These are phyloP conservation scores for Phoxinus dragarum DNA, from an alignment of 2,797 vertebrate species.

Conservation along the genomic window DNA sequence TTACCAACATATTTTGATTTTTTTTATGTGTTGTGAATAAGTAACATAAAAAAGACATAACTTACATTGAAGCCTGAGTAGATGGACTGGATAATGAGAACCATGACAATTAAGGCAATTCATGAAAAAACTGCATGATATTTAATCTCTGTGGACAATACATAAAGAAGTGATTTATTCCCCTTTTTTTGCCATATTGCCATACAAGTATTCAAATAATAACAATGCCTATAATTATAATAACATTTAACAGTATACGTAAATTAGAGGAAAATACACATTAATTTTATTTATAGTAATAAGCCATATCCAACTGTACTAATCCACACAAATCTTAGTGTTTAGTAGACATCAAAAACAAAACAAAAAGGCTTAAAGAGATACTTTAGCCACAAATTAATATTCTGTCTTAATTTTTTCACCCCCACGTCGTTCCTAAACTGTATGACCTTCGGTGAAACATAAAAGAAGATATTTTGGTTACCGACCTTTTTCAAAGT, in stretches of 20 bases:
- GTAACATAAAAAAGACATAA: not conserved
- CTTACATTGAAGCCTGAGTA: not conserved
- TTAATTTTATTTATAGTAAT: not conserved
- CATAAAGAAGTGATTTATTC: not conserved
- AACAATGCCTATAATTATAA: not conserved
- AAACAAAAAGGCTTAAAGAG: not conserved
- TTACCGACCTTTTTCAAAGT: not conserved
- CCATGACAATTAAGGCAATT: not conserved
- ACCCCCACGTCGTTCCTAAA: not conserved
- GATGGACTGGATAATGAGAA: not conserved
- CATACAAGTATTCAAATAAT: not conserved
- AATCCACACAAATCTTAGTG: not conserved
- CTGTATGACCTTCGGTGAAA: not conserved
- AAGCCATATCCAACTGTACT: not conserved
- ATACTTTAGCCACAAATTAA: not conserved
- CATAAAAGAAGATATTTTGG: not conserved
- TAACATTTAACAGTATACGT: not conserved
- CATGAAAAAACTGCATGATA: not conserved
- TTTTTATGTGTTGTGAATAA: not conserved
- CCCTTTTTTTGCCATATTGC: not conserved
- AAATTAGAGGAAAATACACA: not conserved
- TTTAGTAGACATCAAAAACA: not conserved
- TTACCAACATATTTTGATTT: not conserved
- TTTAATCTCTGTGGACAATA: not conserved
- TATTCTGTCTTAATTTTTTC: not conserved